Percentiles rank a stretch among this genome's conserved stretches.
phyloP scores from a whole-genome alignment of 2,888 invertebrate species.

The Microctonus aethiopoides region DNA sequence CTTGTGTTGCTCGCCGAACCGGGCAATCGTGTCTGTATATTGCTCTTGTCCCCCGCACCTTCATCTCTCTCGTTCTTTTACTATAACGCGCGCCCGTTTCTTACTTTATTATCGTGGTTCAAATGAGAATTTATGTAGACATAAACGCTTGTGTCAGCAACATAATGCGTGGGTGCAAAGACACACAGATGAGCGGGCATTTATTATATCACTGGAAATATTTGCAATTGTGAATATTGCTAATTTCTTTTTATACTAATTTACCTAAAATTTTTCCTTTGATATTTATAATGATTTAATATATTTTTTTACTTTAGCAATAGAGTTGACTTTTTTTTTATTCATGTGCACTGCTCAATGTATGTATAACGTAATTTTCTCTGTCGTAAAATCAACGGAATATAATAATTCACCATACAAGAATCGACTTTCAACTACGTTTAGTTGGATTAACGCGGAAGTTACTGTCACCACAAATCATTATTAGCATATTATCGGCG shows the following conservation, averaged over 20 bases:
- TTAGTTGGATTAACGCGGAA: constrained; percentile 54
- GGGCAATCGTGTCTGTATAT: constrained; percentile 26
- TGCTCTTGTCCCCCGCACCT: neutral
- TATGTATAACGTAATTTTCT: neutral
- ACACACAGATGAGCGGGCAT: constrained; percentile 51
- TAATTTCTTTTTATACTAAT: neutral
- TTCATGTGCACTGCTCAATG: constrained; percentile 28
- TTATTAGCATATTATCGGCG: constrained; percentile 63
- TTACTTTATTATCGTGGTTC: constrained; percentile 63
- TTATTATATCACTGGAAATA: constrained; percentile 43
- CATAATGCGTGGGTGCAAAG: constrained; percentile 53
- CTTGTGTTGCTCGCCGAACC: constrained; percentile 29
- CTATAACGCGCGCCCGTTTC: constrained; percentile 39
- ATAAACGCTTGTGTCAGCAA: constrained; percentile 62
- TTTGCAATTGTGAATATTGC: neutral
- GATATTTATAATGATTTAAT: no score
- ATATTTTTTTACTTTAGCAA: no score
- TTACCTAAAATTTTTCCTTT: no score
- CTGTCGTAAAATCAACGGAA: neutral
- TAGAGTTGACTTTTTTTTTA: constrained; percentile 40
- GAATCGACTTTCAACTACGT: constrained; percentile 44
- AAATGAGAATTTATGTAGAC: constrained; percentile 65
- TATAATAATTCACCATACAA: constrained; percentile 38
- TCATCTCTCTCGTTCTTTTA: constrained; percentile 17
- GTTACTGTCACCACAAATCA: constrained; percentile 56